These are phyloP conservation scores for Yasuhikotakia modesta DNA, from an alignment of 2,797 vertebrate genomes.

Conservation along the genomic window DNA sequence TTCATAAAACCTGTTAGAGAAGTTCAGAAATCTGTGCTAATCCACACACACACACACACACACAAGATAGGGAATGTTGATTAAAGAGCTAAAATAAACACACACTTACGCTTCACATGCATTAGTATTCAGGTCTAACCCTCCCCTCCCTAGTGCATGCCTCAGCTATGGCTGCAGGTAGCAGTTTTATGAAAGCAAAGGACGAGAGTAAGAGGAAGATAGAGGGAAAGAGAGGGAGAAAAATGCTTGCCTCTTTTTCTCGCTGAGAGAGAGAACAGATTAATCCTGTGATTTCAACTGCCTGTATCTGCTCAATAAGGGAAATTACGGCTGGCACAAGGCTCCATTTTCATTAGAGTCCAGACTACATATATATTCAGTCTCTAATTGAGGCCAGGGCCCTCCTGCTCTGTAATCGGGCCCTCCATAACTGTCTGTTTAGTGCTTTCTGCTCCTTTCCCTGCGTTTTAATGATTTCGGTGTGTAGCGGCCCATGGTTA, in stretches of 20 bases:
- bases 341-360: constrained; percentile 76
- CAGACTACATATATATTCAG: constrained; percentile 75
- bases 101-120: constrained; percentile 7
- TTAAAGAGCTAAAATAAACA: constrained; percentile 47
- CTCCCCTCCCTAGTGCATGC: constrained; percentile 33
- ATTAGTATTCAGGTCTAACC: constrained; percentile 47
- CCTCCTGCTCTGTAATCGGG: constrained; percentile 76
- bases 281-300: constrained; percentile 71
- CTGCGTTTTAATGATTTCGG: constrained; percentile 50
- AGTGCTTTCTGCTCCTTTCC: constrained; percentile 46
- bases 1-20: constrained; percentile 21
- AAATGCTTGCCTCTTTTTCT: constrained; percentile 66
- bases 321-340: constrained; percentile 67
- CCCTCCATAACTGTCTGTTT: constrained; percentile 77
- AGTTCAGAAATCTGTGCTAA: constrained; percentile 6
- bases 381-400: constrained; percentile 78
- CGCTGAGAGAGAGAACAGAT: constrained; percentile 72
- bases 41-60: background rate
- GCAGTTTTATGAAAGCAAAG: constrained; percentile 41
- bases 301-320: constrained; percentile 47
- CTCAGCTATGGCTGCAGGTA: constrained; percentile 49
- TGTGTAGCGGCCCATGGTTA: constrained; percentile 45
- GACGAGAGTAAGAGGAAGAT: constrained; percentile 21
- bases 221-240: constrained; percentile 41
- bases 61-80: constrained; percentile 21